phyloP scores from a whole-genome alignment of 1,140 invertebrate species.

The Trichonephila clavipes region DNA sequence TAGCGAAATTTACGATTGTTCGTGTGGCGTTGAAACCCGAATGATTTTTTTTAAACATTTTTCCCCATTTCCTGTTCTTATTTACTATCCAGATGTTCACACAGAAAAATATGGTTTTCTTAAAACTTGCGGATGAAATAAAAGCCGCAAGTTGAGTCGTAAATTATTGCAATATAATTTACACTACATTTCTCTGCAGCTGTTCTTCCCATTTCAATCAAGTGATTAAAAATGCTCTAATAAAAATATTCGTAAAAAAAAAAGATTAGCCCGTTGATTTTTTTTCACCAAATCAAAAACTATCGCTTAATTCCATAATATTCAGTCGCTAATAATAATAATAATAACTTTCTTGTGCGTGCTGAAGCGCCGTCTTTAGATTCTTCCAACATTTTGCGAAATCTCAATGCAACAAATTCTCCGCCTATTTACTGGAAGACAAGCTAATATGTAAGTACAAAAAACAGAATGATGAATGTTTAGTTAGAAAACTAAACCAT shows the following conservation, averaged over 20 bases:
- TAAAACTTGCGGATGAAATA: slow-evolving; percentile 1
- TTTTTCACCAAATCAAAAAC: no score
- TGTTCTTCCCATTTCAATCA: background rate
- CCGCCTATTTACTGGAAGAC: no score
- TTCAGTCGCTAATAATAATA: background rate
- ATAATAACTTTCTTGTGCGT: background rate
- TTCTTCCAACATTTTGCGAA: background rate
- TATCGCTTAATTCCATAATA: background rate
- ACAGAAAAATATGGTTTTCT: background rate
- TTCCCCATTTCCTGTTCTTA: background rate
- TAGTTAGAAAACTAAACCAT: no score
- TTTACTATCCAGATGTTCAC: background rate
- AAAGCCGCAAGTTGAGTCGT: background rate
- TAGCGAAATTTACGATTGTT: background rate
- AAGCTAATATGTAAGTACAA: no score
- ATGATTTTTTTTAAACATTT: background rate
- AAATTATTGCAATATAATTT: background rate
- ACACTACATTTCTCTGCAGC: background rate
- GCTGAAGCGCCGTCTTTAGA: background rate
- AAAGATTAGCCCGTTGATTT: no score
- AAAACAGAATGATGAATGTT: no score
- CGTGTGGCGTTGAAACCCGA: background rate
- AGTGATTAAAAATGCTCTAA: background rate
- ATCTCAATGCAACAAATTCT: no score
- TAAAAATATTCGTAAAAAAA: background rate